phyloP scores from a whole-genome alignment of 2,888 invertebrate species.

The Nesidiocoris tenuis region DNA sequence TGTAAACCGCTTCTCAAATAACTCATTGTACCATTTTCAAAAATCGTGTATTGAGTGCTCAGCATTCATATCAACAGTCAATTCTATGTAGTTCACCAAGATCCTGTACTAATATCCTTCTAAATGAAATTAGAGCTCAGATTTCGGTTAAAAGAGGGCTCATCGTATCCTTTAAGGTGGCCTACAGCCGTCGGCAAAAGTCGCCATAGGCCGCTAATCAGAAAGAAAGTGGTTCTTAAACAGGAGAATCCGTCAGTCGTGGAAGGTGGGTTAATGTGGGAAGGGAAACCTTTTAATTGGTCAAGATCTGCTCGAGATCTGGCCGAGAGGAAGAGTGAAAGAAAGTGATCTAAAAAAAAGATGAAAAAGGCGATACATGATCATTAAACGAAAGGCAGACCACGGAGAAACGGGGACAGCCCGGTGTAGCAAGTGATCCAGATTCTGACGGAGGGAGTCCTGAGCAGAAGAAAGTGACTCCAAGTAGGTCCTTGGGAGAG shows the following conservation, averaged over 20 bases:
- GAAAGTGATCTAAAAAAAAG: not conserved
- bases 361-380: not conserved
- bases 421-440: slow-evolving; percentile 34
- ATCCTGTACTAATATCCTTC: no score
- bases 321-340: not conserved
- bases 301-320: slow-evolving; percentile 4
- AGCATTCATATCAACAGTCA: no score
- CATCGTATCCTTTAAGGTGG: slow-evolving; percentile 24
- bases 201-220: not conserved
- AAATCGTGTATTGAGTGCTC: no score
- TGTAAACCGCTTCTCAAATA: no score
- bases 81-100: no score
- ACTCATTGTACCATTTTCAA: no score
- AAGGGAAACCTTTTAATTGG: slow-evolving; percentile 38
- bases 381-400: not conserved
- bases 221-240: not conserved
- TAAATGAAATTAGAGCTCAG: not conserved
- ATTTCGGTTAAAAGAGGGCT: slow-evolving; percentile 8
- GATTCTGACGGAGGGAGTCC: slow-evolving; percentile 12
- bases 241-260: slow-evolving; percentile 28
- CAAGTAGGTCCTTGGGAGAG: not conserved
- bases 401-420: not conserved
- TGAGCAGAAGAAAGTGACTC: not conserved
- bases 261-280: slow-evolving; percentile 38
- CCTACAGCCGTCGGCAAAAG: not conserved